Evolutionary conservation across 2,888 invertebrate genomes (phyloP).

Genomic region (Agrotis puta): DNA sequence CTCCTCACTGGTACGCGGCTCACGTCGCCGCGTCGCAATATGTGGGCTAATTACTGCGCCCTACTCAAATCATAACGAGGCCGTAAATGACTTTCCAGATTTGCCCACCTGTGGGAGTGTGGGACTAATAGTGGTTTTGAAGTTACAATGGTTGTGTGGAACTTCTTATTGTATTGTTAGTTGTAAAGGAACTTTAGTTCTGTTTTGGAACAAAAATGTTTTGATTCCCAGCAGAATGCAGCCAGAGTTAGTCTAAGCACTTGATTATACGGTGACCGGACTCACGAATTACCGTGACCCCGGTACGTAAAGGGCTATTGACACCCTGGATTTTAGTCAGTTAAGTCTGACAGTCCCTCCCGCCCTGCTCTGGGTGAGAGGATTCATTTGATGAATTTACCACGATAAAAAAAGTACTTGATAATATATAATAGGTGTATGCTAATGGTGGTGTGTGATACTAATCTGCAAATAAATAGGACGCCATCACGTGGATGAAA

Average conservation of each 20-base stretch:
- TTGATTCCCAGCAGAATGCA: neutral
- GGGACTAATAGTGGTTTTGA: conserved; percentile 47
- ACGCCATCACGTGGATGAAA: neutral
- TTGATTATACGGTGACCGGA: too few species aligned
- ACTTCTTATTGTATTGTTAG: conserved; percentile 38
- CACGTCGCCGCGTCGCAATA: conserved; percentile 55
- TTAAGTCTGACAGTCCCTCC: too few species aligned
- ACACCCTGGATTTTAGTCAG: too few species aligned
- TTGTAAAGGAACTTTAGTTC: conserved; percentile 5
- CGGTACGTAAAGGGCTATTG: too few species aligned
- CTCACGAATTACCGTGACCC: too few species aligned
- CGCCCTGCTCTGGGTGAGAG: too few species aligned
- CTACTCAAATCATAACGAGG: conserved; percentile 61
- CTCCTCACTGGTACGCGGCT: conserved; percentile 42
- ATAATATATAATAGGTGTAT: neutral
- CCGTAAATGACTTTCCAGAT: conserved; percentile 61
- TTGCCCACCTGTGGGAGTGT: conserved; percentile 62
- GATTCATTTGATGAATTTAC: too few species aligned
- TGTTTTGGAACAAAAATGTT: neutral
- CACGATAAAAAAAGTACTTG: too few species aligned
- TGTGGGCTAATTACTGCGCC: conserved; percentile 64
- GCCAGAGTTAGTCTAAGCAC: neutral
- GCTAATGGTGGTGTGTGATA: too few species aligned
- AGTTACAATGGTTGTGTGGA: conserved; percentile 49
- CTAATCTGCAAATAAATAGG: neutral